Base-by-base conservation (phyloP, 2,888 invertebrate genomes). In the Amphipoea lucens region DNA sequence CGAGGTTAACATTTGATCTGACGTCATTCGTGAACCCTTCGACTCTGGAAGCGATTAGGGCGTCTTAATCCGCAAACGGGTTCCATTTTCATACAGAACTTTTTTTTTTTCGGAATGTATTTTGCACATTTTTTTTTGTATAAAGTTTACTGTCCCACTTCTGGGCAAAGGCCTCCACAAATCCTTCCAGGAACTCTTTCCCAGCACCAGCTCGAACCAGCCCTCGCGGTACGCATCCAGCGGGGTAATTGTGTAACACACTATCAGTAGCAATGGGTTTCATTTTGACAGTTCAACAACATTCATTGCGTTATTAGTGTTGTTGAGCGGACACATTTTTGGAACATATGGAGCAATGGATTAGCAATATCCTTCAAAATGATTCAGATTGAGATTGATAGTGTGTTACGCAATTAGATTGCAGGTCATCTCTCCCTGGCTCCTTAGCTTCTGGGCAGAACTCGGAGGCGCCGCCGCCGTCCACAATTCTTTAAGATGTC, bases 1-100 rank as follows among this genome's bases (percentile, higher is more conserved):
- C 70, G 78, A 84, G 73, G 69, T 81, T 70, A 81, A 45, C 71
- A 72, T 79, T 45, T 67, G 63, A 75, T 57, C 57, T 78, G 76
- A 85, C 79, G 82, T 76, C 78, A 87, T 74, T 72, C 36, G 17
- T 54, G 62, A 69, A 72, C 72, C 67, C 74, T 79, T 82, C 12
- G 36, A 73, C 42, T 71, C 51, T 71, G 40, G 82, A 70, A 75
- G 20, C 67, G 71, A 76, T 79, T 74, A 76, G 54, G 54, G n/a
- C 23, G 36, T 70, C 66, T 71, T 67, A 29, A 65, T 74, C 63
- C 17, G 51, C 20, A 65, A 72, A 62, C 72, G 11, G 23, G 23
- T 17, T 62, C 40, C 9, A 45, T 70, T 76, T 54, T 9, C 11
- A 20, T n/a, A 36, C 12, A 17, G 17, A 2, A 3, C n/a, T n/a